Conservation (phyloP, 2,797 vertebrate species). For the Oreortyx pictus region DNA sequence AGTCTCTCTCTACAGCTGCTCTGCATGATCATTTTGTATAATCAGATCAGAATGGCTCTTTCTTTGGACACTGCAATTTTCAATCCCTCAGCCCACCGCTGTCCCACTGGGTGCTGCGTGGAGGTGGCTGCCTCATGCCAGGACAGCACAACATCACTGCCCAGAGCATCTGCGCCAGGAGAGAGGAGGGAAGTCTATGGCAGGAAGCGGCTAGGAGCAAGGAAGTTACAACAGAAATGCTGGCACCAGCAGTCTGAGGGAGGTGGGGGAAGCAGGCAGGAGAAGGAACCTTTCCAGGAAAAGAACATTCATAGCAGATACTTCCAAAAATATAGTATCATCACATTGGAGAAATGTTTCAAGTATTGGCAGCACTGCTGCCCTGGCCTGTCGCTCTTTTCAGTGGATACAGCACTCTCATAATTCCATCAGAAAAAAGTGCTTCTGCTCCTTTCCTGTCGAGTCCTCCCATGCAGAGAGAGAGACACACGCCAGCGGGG, state of each 20-base stretch:
- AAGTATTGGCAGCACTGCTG: neutral
- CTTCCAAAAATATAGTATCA: constrained; percentile 60
- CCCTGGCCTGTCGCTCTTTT: neutral
- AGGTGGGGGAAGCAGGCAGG: neutral
- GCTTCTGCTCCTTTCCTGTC: neutral
- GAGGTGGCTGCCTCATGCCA: accelerated
- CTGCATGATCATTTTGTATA: neutral
- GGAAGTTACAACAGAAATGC: constrained; percentile 22
- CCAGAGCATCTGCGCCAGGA: neutral
- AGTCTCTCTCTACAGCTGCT: neutral
- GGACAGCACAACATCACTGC: neutral
- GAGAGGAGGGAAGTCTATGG: neutral
- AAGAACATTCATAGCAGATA: constrained; percentile 52
- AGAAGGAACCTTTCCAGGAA: constrained; percentile 61
- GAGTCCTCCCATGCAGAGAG: neutral
- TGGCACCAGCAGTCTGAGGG: constrained; percentile 25
- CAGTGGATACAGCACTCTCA: neutral
- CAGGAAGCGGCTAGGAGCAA: constrained; percentile 1
- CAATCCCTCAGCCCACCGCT: neutral
- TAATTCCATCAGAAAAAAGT: neutral
- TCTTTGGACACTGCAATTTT: neutral
- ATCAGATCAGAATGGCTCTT: neutral
- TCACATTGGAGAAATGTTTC: neutral
- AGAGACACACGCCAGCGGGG: accelerated
- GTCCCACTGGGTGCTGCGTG: neutral